Evolutionary conservation across 2,888 invertebrate genomes (phyloP), one percentile per base, ranked within the genome.

Genomic region (Asteroscopus sphinx): DNA sequence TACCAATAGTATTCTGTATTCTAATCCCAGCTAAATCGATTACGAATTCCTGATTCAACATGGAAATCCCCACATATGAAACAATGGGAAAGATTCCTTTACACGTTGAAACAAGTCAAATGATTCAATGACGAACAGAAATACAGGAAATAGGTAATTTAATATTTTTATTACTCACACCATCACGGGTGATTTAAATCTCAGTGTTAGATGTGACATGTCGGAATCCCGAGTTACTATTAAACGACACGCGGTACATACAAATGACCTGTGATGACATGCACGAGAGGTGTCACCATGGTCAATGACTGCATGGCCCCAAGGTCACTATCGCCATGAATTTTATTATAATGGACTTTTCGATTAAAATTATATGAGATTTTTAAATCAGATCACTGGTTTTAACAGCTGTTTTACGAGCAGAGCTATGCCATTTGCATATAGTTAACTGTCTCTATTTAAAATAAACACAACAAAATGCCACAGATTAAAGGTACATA

Each of bases 321-420:
- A 71, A 71, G 68, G 65, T 71, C 71, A 52, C 35, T 5, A 2
- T 1, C 35, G 53, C 32, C 47, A 48, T 28, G 21, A 30, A 36
- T 45, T 12, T 26, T 39, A 15, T 6, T 28, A 46, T 13, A 36
- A 51, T 32, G 37, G 47, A 33, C 46, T 33, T 47, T 49, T 33
- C 7, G 7, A 51, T 36, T 41, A 15, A 33, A 45, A 55, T 40
- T 35, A 35, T 47, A 52, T 25, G 46, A 52, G 37, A 52, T 53
- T 59, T 54, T 53, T 26, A 54, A 62, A 62, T 52, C 48, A 45
- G 62, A 52, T 52, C 62, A 66, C 32, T 36, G 47, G 25, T 32
- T 30, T 47, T 48, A 56, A 48, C 56, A 62, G 36, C 67, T 62
- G 47, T 45, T 62, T 55, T 44, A 61, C 56, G 56, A 62, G 61